phyloP scores from a whole-genome alignment of 2,888 invertebrate genomes.

The Trypoxylon attenuatum region DNA sequence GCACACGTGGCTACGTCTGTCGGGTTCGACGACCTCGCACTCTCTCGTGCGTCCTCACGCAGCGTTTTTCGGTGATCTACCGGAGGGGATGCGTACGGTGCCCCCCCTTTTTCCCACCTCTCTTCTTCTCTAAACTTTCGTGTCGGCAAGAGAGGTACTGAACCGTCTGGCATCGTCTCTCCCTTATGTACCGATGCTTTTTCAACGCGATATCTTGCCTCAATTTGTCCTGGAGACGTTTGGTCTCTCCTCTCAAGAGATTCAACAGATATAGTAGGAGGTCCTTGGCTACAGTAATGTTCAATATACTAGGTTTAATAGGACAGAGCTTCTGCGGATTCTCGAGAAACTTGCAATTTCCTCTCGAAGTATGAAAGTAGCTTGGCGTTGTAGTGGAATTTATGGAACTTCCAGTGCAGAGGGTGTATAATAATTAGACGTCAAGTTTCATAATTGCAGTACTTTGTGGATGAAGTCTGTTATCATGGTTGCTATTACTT shows the following conservation, averaged over 20 bases:
- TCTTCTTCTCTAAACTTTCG: not conserved
- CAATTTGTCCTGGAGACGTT: too few species aligned
- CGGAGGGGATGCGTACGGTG: conserved; percentile 46
- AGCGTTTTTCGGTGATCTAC: conserved; percentile 46
- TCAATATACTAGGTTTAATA: too few species aligned
- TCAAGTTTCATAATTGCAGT: not conserved
- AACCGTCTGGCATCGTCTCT: conserved; percentile 40
- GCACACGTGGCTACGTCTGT: conserved; percentile 42
- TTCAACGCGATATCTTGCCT: not conserved
- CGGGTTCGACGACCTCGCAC: conserved; percentile 42
- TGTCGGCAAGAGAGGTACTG: conserved; percentile 14
- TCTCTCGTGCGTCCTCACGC: conserved; percentile 38
- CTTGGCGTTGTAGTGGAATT: too few species aligned
- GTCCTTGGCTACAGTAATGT: too few species aligned
- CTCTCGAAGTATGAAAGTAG: too few species aligned
- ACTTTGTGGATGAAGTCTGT: not conserved
- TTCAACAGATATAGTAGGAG: too few species aligned
- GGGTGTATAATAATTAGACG: too few species aligned
- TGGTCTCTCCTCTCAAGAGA: not conserved
- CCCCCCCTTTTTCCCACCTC: conserved; percentile 30
- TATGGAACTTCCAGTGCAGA: too few species aligned
- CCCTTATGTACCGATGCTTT: conserved; percentile 31
- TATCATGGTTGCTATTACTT: not conserved
- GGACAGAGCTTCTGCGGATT: too few species aligned
- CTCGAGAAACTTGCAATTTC: conserved; percentile 30